Evolutionary conservation across 2,888 invertebrate species (phyloP).

Genomic region (Cataglyphis albicans): DNA sequence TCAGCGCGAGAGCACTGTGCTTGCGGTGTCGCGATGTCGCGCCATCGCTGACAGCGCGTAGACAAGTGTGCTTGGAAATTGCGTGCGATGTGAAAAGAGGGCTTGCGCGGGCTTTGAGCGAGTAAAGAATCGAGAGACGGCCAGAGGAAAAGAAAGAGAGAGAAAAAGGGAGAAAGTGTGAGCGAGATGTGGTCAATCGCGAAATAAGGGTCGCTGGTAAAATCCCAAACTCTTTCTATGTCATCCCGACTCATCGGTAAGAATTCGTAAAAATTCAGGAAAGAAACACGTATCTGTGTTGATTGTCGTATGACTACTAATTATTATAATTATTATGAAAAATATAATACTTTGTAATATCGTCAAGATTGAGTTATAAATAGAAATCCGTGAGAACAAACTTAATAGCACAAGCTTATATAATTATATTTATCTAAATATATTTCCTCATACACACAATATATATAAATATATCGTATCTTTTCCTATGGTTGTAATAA

Average conservation of each 20-base stretch:
- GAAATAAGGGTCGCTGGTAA: conserved; percentile 19
- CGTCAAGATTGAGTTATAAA: conserved; percentile 12
- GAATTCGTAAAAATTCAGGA: not conserved
- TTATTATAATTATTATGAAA: not conserved
- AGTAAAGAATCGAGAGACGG: not conserved
- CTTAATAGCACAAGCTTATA: not conserved
- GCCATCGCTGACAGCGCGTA: conserved; percentile 68
- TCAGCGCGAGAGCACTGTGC: conserved; percentile 54
- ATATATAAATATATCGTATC: no score
- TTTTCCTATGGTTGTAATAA: not conserved
- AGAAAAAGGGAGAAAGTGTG: conserved; percentile 3
- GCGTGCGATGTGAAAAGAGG: conserved; percentile 70
- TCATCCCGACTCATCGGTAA: not conserved
- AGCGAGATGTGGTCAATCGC: conserved; percentile 29
- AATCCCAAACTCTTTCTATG: not conserved
- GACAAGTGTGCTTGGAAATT: conserved; percentile 76
- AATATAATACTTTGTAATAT: not conserved
- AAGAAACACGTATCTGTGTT: not conserved
- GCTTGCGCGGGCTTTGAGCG: not conserved
- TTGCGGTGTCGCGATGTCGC: conserved; percentile 58
- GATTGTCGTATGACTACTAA: not conserved
- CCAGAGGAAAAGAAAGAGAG: conserved; percentile 8
- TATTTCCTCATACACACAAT: not conserved
- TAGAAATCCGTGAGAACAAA: not conserved
- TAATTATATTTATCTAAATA: not conserved